These are phyloP conservation scores for Gallinago paraguaiae DNA, from an alignment of 2,113 vertebrate genomes.

Conservation along the genomic window DNA sequence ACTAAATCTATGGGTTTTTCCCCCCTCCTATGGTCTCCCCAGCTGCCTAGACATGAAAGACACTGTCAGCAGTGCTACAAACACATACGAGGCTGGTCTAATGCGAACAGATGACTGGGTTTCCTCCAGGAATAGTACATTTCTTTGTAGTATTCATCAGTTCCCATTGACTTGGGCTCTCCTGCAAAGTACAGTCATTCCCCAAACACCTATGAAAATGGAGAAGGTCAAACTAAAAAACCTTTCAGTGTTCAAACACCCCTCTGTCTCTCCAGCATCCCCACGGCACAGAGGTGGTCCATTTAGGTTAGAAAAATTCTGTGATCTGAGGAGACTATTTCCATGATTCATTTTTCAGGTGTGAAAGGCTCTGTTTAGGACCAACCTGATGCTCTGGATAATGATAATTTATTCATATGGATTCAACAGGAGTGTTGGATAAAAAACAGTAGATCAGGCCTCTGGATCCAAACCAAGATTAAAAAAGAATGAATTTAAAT, in stretches of 20 bases:
- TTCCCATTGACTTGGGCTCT: background rate
- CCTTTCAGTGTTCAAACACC: background rate
- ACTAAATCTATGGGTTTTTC: background rate
- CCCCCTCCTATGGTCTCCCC: background rate
- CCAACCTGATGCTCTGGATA: background rate
- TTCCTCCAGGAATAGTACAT: background rate
- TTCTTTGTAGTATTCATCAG: background rate
- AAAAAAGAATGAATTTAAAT: slow-evolving; percentile 28
- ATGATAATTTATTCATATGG: slow-evolving; percentile 20
- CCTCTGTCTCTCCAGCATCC: background rate
- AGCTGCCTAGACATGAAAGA: background rate
- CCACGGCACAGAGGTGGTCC: background rate
- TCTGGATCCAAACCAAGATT: slow-evolving; percentile 32
- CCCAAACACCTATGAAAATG: background rate
- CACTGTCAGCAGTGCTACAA: background rate
- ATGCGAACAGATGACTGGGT: background rate
- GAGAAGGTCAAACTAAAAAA: background rate
- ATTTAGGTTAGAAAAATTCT: background rate
- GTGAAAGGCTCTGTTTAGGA: background rate
- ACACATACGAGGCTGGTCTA: background rate
- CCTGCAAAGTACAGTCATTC: background rate
- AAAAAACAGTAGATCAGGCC: background rate
- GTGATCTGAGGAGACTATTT: background rate
- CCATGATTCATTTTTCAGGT: background rate
- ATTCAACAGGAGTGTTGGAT: background rate